These are phyloP conservation scores for Orestias chungarensis DNA, from an alignment of 2,797 vertebrate species.

Conservation along the genomic window DNA sequence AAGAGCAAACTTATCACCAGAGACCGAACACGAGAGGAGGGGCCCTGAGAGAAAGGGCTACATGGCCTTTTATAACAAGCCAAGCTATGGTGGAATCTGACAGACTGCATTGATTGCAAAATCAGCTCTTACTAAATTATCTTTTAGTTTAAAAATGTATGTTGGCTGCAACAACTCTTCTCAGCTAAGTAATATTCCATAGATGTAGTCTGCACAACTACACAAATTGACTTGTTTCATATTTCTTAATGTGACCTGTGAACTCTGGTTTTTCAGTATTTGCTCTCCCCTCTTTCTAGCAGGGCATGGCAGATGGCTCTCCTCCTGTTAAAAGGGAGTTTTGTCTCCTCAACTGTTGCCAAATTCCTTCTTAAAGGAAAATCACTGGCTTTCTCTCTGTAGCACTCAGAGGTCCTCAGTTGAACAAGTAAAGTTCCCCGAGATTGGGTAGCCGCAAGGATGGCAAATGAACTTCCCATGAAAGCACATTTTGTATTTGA, in stretches of 20 bases:
- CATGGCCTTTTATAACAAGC: constrained; percentile 6
- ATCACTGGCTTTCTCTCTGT: neutral
- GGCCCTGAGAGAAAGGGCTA: constrained; percentile 36
- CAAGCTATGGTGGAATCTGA: neutral
- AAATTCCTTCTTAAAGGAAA: constrained; percentile 1
- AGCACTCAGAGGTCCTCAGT: neutral
- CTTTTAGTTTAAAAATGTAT: neutral
- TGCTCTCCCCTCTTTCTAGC: neutral
- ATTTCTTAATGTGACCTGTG: neutral
- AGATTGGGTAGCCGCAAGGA: neutral
- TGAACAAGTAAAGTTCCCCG: neutral
- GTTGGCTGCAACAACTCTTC: neutral
- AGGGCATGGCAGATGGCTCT: constrained; percentile 6
- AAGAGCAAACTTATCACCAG: constrained; percentile 61
- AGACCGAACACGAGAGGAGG: constrained; percentile 65
- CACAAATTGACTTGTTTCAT: constrained; percentile 3
- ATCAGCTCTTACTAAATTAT: no score
- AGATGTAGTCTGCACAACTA: neutral
- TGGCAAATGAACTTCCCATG: neutral
- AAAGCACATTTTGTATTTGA: neutral
- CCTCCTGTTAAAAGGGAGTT: constrained; percentile 10
- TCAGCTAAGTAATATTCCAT: neutral
- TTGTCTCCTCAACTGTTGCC: neutral
- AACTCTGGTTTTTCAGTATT: neutral
- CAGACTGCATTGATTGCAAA: no score